Conservation (phyloP, 2,797 vertebrate genomes). For the Onychomys torridus region DNA sequence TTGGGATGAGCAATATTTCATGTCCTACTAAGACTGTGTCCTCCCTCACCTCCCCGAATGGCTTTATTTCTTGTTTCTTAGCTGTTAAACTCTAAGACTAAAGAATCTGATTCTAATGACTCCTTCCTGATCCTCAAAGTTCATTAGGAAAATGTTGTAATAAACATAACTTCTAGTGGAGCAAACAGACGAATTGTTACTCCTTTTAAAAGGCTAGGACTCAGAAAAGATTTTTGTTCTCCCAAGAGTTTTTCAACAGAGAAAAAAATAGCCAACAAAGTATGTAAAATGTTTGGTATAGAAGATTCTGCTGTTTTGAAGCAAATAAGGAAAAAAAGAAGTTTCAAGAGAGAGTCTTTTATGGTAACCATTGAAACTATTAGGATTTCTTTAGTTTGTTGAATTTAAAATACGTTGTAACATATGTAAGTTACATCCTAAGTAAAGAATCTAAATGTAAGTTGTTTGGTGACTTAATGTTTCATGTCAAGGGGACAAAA, state of each 20-base stretch:
- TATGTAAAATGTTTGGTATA: not conserved
- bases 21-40: not conserved
- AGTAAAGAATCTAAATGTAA: slow-evolving; percentile 8
- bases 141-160: slow-evolving; percentile 23
- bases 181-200: slow-evolving; percentile 6
- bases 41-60: not conserved
- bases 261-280: slow-evolving; percentile 13
- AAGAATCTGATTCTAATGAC: not conserved
- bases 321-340: slow-evolving; percentile 36
- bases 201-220: not conserved
- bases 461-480: not conserved
- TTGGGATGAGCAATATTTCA: slow-evolving; percentile 36
- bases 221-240: not conserved
- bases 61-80: not conserved
- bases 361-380: slow-evolving; percentile 3
- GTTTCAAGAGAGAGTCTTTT: not conserved
- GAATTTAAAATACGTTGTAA: slow-evolving; percentile 23
- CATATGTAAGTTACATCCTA: not conserved
- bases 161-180: slow-evolving; percentile 9
- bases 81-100: not conserved
- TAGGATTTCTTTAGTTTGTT: not conserved
- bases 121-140: not conserved
- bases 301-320: slow-evolving; percentile 54
- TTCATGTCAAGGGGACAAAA: slow-evolving; percentile 13
- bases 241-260: slow-evolving; percentile 19